A percentile compares a stretch with the other conserved stretches of the same genome.
These are phyloP conservation scores for Rotaria magnacalcarata DNA, from an alignment of 2,888 invertebrate species.

Conservation along the genomic window DNA sequence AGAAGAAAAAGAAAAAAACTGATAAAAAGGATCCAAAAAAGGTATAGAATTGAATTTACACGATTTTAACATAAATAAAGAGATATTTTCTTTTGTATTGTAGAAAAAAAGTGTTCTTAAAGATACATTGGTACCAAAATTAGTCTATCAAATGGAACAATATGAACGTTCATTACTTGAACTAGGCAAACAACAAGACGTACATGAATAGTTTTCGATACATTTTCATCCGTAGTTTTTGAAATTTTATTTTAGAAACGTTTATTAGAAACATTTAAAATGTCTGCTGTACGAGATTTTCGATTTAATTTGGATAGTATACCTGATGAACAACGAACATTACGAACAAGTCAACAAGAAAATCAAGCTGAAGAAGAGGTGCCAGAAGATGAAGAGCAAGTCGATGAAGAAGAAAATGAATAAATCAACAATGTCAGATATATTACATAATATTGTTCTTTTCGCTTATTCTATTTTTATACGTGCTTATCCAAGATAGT, in stretches of 20 bases:
- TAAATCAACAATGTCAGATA: background rate
- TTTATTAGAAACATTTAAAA: conserved; percentile 21
- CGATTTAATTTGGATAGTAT: conserved; percentile 2
- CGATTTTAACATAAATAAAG: background rate
- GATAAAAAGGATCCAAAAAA: conserved; percentile 16
- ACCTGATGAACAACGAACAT: background rate
- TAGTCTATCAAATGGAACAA: conserved; percentile 23
- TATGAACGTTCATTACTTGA: conserved; percentile 15
- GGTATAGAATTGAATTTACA: background rate
- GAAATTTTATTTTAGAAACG: background rate
- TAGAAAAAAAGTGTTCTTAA: conserved; percentile 17
- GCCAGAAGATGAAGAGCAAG: background rate
- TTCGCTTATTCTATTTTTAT: too few relatives aligned
- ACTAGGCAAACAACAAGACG: background rate
- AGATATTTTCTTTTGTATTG: background rate
- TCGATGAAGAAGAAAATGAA: background rate
- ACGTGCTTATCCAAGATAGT: background rate
- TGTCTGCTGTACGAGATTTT: conserved; percentile 34
- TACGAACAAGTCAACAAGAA: conserved; percentile 1
- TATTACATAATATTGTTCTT: background rate
- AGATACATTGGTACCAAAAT: conserved; percentile 25
- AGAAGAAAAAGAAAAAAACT: conserved; percentile 26
- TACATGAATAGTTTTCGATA: background rate
- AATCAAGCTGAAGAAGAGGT: background rate
- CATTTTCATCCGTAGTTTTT: background rate